phyloP scores from a whole-genome alignment of 2,113 vertebrate genomes.

The Eidolon helvum region DNA sequence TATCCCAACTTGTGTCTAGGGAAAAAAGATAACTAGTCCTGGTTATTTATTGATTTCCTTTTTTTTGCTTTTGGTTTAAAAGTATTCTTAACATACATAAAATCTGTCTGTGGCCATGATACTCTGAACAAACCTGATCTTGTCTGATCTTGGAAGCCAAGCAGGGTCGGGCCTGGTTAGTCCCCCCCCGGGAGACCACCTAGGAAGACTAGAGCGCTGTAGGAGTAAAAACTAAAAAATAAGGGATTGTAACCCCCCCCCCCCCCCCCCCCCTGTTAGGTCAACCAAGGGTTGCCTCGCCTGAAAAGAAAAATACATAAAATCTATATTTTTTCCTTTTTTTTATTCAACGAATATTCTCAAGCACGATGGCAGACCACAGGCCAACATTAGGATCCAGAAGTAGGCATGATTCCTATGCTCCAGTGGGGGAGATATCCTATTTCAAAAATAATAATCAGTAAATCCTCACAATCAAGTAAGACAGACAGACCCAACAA shows the following conservation, averaged over 20 bases:
- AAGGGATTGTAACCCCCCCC: no score
- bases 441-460: not conserved
- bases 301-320: not conserved
- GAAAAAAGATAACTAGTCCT: not conserved
- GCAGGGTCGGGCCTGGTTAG: no score
- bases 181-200: no score
- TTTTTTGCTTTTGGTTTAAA: not conserved
- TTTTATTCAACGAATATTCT: not conserved
- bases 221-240: no score
- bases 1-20: not conserved
- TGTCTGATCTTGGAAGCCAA: no score
- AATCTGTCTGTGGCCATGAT: not conserved
- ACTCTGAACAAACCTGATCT: no score
- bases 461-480: not conserved
- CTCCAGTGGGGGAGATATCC: not conserved
- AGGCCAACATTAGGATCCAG: not conserved
- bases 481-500: not conserved
- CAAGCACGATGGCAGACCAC: not conserved
- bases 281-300: no score
- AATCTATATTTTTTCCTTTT: not conserved
- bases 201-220: no score
- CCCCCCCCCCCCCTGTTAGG: no score
- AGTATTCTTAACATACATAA: not conserved
- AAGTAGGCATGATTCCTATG: not conserved
- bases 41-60: not conserved